phyloP scores from a whole-genome alignment of 2,797 vertebrate genomes.

The Sebastes goodei region DNA sequence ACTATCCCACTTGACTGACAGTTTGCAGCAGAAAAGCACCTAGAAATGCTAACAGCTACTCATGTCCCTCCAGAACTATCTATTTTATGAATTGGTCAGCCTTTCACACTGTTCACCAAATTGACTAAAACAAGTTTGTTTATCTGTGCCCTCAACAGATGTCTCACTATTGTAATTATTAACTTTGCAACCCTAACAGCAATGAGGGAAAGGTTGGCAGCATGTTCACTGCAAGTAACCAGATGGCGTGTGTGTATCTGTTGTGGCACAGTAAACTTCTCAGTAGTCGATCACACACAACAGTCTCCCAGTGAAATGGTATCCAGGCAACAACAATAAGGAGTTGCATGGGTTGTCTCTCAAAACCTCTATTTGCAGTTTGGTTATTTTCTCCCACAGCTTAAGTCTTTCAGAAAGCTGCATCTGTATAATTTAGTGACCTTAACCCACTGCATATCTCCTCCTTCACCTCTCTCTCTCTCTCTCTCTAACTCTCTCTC shows the following conservation, averaged over 20 bases:
- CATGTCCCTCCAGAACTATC: background rate
- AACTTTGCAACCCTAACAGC: conserved; percentile 11
- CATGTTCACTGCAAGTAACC: conserved; percentile 1
- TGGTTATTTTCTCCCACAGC: conserved; percentile 8
- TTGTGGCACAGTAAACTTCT: conserved; percentile 15
- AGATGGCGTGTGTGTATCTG: conserved; percentile 39
- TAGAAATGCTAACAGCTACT: background rate
- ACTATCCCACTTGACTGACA: too few relatives aligned
- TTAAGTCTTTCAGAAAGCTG: background rate
- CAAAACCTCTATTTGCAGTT: background rate
- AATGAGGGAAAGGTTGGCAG: conserved; percentile 4
- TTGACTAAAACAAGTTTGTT: background rate
- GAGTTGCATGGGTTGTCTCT: background rate
- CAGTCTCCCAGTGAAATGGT: conserved; percentile 37
- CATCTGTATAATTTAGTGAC: conserved; percentile 36
- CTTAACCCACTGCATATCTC: background rate
- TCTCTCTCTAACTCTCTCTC: too few relatives aligned
- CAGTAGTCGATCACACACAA: conserved; percentile 8
- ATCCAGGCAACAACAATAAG: conserved; percentile 58
- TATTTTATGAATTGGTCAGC: background rate
- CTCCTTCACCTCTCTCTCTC: background rate
- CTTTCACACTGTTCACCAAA: background rate
- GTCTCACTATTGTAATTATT: conserved; percentile 6
- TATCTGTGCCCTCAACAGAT: conserved; percentile 20
- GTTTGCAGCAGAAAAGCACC: background rate